A percentile compares a stretch with the other conserved stretches of the same genome.
phyloP scores from a whole-genome alignment of 2,888 invertebrate species.

The Andrena bicolor region DNA sequence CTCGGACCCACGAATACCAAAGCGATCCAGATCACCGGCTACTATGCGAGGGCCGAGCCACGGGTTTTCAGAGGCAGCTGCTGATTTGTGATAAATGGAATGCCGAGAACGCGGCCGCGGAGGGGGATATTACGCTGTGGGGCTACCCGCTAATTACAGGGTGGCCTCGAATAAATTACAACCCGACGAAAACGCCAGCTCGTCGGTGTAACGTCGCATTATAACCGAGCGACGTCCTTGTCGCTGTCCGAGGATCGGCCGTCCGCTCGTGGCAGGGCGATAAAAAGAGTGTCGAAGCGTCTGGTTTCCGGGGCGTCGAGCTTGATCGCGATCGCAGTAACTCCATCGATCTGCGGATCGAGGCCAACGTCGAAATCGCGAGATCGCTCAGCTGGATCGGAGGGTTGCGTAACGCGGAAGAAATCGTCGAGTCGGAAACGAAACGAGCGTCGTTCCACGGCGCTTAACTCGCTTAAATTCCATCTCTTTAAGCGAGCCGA shows the following conservation, averaged over 20 bases:
- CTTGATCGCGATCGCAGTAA: not conserved
- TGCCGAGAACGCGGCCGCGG: slow-evolving; percentile 76
- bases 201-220: slow-evolving; percentile 68
- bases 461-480: slow-evolving; percentile 61
- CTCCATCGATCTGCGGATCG: slow-evolving; percentile 13
- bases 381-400: not conserved
- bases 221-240: slow-evolving; percentile 53
- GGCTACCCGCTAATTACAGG: slow-evolving; percentile 80
- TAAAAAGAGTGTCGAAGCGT: not conserved
- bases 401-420: slow-evolving; percentile 23
- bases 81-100: slow-evolving; percentile 82
- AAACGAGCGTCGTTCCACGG: slow-evolving; percentile 48
- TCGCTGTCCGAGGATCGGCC: slow-evolving; percentile 14
- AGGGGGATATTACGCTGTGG: slow-evolving; percentile 75
- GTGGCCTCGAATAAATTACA: slow-evolving; percentile 80
- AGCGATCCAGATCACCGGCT: not conserved
- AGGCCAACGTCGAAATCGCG: not conserved
- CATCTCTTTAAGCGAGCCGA: slow-evolving; percentile 51
- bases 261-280: slow-evolving; percentile 5
- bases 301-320: not conserved
- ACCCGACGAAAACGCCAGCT: slow-evolving; percentile 76
- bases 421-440: slow-evolving; percentile 34
- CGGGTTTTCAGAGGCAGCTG: slow-evolving; percentile 74
- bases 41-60: slow-evolving; percentile 31
- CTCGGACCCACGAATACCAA: slow-evolving; percentile 10